Base-by-base conservation (phyloP, 2,113 vertebrate genomes). In the Sinocyclocheilus anshuiensis region DNA sequence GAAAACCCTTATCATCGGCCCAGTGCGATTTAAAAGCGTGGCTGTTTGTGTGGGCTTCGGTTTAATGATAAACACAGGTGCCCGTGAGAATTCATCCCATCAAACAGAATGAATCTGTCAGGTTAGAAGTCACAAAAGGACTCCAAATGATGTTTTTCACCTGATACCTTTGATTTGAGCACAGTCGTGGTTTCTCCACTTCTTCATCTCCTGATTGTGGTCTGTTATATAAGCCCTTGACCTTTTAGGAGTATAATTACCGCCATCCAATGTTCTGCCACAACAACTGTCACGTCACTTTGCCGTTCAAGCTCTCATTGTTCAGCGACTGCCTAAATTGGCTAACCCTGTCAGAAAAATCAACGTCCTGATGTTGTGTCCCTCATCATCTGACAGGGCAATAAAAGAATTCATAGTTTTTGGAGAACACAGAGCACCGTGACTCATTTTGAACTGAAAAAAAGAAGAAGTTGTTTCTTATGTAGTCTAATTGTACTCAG, bases 211-310 rank as follows among this genome's bases (percentile, higher is more conserved):
- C 86, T 84, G 85, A 88, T 71, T 82, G 86, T 65, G 53, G 39
- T 29, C 26, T 72, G 81, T 89, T 88, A 84, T 79, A 81, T 87
- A 91, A 89, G 81, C 65, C 57, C 75, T 86, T 90, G 89, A 91
- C 89, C 90, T 91, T 90, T 88, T 78, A 75, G 84, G 65, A 84
- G 84, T 88, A 87, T 89, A 90, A 90, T 91, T 90, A 88, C 88
- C 39, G 63, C 81, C 82, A 88, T 84, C 22, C 72, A 63, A 57
- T 71, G 77, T 72, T 83, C 85, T 61, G 83, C n/a, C 24, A 79
- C 78, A 79, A 87, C 87, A 87, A 84, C 85, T 85, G 86, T 85
- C 88, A 86, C 74, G 89, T 57, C 86, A 86, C 71, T 87, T 77
- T 81, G 13, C 84, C 59, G 29, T 26, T 65, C 71, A 1, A 11